Conservation (phyloP, 2,888 invertebrate species). For the Galerucella calmariensis region DNA sequence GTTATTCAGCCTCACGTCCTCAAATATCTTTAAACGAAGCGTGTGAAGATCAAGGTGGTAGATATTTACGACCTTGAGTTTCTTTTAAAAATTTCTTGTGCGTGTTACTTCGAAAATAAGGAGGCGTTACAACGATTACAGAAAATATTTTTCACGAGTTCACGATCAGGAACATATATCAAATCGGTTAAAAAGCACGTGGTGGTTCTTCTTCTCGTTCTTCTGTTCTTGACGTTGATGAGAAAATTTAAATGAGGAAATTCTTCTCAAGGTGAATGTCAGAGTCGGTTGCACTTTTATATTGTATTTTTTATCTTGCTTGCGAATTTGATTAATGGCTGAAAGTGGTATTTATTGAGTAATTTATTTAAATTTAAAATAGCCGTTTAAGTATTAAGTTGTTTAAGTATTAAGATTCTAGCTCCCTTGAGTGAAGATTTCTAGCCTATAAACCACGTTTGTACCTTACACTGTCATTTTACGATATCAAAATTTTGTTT, state of each 20-base stretch:
- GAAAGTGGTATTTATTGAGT: background rate
- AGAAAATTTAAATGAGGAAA: constrained; percentile 26
- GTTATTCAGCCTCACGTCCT: constrained; percentile 16
- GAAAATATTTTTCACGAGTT: constrained; percentile 22
- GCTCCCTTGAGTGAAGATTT: no score
- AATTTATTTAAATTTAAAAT: background rate
- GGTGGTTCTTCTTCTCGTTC: constrained; percentile 4
- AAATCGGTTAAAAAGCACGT: constrained; percentile 28
- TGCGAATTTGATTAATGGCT: background rate
- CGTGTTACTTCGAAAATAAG: constrained; percentile 28
- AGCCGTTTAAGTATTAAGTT: no score
- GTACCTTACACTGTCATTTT: no score
- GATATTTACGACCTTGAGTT: constrained; percentile 25
- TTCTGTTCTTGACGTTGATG: constrained; percentile 8
- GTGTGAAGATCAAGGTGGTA: constrained; percentile 23
- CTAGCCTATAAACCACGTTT: no score
- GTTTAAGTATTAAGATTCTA: no score
- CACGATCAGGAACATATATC: constrained; percentile 23
- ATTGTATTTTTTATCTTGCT: background rate
- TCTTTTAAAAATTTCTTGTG: constrained; percentile 17
- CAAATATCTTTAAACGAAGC: background rate
- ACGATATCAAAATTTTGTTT: no score
- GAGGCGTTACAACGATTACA: constrained; percentile 26
- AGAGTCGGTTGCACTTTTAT: background rate
- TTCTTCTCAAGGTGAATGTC: constrained; percentile 25